Percentiles rank a stretch among this genome's conserved stretches.
Conservation (phyloP, 2,113 vertebrate species). For the Arvicanthis niloticus region DNA sequence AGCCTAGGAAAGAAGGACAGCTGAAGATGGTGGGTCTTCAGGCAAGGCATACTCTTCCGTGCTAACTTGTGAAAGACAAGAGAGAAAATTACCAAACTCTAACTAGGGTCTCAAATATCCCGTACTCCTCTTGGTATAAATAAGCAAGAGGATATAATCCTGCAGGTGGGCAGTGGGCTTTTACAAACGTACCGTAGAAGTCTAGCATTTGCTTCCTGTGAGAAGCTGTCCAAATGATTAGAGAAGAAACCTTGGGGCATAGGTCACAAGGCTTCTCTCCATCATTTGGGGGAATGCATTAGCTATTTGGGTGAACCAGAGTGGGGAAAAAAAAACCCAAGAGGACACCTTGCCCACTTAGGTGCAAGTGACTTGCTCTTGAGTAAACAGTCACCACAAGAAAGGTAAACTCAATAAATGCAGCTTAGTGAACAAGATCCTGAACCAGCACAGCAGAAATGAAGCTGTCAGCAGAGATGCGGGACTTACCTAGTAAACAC, state of each 20-base stretch:
- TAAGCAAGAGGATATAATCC: conserved; percentile 28
- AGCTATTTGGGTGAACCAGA: neutral
- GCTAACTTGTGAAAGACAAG: conserved; percentile 25
- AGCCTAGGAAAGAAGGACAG: fast-evolving
- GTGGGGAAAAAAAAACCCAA: neutral
- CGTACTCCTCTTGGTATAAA: neutral
- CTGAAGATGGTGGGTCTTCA: neutral
- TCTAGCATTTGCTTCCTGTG: neutral
- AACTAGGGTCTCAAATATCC: neutral
- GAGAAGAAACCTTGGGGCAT: neutral
- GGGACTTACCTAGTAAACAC: neutral
- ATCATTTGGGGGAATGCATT: neutral
- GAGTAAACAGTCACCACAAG: neutral
- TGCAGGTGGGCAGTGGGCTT: neutral
- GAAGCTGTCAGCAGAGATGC: no score
- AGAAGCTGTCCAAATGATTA: neutral
- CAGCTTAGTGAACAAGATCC: neutral
- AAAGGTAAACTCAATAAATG: no score
- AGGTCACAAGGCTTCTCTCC: neutral
- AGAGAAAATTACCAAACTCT: neutral
- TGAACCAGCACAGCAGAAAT: neutral
- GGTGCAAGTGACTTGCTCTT: neutral
- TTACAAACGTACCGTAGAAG: neutral
- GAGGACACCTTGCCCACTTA: neutral
- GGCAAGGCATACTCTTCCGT: neutral